Percentiles rank a stretch among this genome's conserved stretches.
These are phyloP conservation scores for Gadopsis bispinosus DNA, from an alignment of 2,797 vertebrate species.

Conservation along the genomic window DNA sequence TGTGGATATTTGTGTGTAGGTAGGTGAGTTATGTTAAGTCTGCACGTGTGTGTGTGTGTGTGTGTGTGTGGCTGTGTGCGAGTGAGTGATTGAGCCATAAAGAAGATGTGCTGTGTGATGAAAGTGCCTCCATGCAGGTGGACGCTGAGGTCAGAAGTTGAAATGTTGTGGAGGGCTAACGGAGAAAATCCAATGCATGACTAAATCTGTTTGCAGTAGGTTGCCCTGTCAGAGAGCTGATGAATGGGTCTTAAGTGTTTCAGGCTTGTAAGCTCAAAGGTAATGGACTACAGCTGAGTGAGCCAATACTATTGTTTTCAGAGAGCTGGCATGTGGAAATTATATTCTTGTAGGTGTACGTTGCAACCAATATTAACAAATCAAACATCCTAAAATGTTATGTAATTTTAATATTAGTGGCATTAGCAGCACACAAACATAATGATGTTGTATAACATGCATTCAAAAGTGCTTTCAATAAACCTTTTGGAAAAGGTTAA, in stretches of 20 bases:
- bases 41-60: slow-evolving; percentile 17
- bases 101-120: slow-evolving; percentile 71
- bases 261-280: slow-evolving; percentile 70
- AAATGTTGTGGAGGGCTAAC: slow-evolving; percentile 58
- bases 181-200: slow-evolving; percentile 70
- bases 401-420: neutral
- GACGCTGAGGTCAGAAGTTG: slow-evolving; percentile 77
- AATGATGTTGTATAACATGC: neutral
- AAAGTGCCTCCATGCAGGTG: slow-evolving; percentile 76
- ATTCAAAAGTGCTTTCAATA: neutral
- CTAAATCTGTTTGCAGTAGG: slow-evolving; percentile 72
- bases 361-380: slow-evolving; percentile 38
- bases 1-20: slow-evolving; percentile 12
- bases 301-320: slow-evolving; percentile 63
- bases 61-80: slow-evolving; percentile 13
- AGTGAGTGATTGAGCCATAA: slow-evolving; percentile 56
- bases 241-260: slow-evolving; percentile 75
- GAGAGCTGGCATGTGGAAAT: slow-evolving; percentile 60
- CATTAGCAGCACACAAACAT: neutral
- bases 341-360: slow-evolving; percentile 22
- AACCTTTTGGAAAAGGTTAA: neutral
- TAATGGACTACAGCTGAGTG: slow-evolving; percentile 78
- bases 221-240: slow-evolving; percentile 72
- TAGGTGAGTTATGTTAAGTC: slow-evolving; percentile 32
- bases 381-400: slow-evolving; percentile 32